Evolutionary conservation across 2,113 vertebrate genomes (phyloP).

Genomic region (Chelonoidis abingdonii): DNA sequence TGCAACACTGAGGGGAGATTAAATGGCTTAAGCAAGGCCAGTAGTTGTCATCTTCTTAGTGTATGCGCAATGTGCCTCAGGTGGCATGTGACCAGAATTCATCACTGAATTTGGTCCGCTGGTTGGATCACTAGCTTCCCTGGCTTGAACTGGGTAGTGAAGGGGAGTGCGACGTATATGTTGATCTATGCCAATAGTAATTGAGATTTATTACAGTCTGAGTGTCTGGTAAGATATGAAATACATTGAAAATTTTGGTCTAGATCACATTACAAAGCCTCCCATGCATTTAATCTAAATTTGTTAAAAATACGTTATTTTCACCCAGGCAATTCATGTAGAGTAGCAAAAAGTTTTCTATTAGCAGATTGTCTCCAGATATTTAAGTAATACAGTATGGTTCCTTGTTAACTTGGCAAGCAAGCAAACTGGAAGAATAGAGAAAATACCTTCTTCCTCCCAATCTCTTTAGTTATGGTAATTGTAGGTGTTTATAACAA

Average conservation of each 20-base stretch:
- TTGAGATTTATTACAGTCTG: background rate
- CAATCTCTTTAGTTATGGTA: background rate
- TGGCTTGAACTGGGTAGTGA: too few species aligned
- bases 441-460: background rate
- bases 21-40: background rate
- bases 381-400: background rate
- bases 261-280: background rate
- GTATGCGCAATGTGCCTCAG: too few species aligned
- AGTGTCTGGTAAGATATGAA: background rate
- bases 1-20: too few species aligned
- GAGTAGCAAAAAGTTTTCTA: background rate
- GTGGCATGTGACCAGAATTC: too few species aligned
- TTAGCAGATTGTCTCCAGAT: background rate
- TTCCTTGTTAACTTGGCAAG: background rate
- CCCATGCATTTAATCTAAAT: background rate
- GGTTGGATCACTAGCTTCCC: too few species aligned
- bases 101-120: too few species aligned
- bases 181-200: background rate
- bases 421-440: background rate
- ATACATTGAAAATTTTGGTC: background rate
- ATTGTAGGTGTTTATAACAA: background rate
- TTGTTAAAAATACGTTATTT: background rate
- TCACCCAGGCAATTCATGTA: background rate
- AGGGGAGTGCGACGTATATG: too few species aligned
- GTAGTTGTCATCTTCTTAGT: too few species aligned